A percentile compares a stretch with the other conserved stretches of the same genome.
Conservation (phyloP, 2,113 vertebrate species). For the Actenoides lindsayi region DNA sequence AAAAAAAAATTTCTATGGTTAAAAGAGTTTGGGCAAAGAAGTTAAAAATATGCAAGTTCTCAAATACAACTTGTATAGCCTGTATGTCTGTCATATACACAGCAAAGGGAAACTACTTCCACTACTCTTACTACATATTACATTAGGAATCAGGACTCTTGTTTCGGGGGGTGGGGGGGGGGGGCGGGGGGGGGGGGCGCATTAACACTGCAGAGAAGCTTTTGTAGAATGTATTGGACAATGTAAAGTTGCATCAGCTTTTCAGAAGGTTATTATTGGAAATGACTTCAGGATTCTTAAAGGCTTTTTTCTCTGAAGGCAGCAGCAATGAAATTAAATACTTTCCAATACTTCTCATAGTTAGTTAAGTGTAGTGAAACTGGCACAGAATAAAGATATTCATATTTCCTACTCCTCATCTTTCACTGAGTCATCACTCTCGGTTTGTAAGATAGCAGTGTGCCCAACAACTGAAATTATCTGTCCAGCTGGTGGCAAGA, state of each 20-base stretch:
- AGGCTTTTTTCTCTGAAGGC: background rate
- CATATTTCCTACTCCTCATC: background rate
- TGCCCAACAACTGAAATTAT: background rate
- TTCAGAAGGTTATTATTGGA: background rate
- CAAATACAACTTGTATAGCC: background rate
- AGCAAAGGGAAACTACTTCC: background rate
- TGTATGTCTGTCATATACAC: background rate
- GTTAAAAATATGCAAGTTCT: background rate
- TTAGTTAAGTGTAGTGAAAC: background rate
- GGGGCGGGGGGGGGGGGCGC: background rate
- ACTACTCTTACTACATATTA: background rate
- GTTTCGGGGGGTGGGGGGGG: background rate
- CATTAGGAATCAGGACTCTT: background rate
- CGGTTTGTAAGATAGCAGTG: background rate
- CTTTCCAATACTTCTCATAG: background rate
- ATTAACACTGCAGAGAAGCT: background rate
- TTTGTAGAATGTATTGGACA: background rate
- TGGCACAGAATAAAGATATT: background rate
- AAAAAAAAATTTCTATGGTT: background rate
- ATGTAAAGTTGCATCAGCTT: background rate
- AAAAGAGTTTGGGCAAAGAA: background rate
- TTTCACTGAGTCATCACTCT: background rate
- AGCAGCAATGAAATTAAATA: background rate
- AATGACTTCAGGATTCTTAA: background rate
- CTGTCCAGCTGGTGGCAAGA: background rate